phyloP scores from a whole-genome alignment of 64 coral and sea anemone genomes.

The Dendrophyllia cribrosa region DNA sequence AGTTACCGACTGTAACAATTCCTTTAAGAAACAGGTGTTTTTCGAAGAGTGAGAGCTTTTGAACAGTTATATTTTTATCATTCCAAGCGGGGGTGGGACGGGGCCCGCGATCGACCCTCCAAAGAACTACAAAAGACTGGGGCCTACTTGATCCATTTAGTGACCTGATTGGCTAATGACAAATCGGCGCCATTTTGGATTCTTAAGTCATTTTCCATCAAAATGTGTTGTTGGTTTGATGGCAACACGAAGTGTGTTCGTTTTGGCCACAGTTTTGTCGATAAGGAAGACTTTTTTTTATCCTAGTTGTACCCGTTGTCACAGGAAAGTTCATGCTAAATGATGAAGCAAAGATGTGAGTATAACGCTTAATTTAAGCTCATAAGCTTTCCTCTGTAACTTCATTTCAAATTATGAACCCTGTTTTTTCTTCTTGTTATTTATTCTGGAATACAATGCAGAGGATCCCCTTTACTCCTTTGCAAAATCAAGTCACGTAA shows the following conservation, averaged over 20 bases:
- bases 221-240: background rate
- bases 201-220: background rate
- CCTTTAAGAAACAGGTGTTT: too few relatives aligned
- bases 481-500: too few relatives aligned
- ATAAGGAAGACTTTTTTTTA: conserved; percentile 54
- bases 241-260: conserved; percentile 58
- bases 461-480: too few relatives aligned
- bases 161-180: conserved; percentile 12
- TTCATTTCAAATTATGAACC: too few relatives aligned
- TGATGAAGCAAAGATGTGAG: conserved; percentile 56
- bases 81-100: too few relatives aligned
- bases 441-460: too few relatives aligned
- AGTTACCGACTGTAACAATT: too few relatives aligned
- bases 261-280: conserved; percentile 50
- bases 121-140: conserved; percentile 2
- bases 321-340: conserved; percentile 56
- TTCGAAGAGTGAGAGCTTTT: too few relatives aligned
- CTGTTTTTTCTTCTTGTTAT: too few relatives aligned
- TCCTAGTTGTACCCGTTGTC: conserved; percentile 66
- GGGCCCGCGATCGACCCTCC: too few relatives aligned
- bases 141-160: background rate
- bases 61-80: too few relatives aligned
- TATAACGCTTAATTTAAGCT: background rate
- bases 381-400: too few relatives aligned
- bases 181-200: conserved; percentile 62